A percentile compares a stretch with the other conserved stretches of the same genome.
Conservation (phyloP, 2,797 vertebrate species). For the Anguilla anguilla region DNA sequence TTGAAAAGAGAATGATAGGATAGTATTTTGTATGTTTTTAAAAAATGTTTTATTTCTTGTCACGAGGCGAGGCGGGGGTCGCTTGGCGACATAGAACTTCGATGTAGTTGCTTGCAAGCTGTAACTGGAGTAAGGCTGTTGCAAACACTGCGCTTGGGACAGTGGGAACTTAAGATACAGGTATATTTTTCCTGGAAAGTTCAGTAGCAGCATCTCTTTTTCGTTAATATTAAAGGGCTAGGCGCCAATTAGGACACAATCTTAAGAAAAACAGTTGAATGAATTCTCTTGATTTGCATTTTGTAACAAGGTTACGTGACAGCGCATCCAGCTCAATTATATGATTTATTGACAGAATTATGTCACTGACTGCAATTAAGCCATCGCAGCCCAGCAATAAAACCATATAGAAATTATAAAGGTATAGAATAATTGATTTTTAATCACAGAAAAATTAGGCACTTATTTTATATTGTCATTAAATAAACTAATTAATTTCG, state of each 20-base stretch:
- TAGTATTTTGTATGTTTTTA: too few relatives aligned
- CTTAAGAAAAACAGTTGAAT: neutral
- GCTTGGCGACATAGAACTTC: constrained; percentile 34
- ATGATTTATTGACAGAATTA: constrained; percentile 8
- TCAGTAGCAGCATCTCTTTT: neutral
- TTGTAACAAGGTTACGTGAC: too few relatives aligned
- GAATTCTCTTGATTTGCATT: neutral
- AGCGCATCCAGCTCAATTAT: neutral
- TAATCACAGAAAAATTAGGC: neutral
- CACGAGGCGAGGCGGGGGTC: constrained; percentile 37
- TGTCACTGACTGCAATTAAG: neutral
- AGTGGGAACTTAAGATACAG: neutral
- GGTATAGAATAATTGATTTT: neutral
- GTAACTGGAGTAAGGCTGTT: neutral
- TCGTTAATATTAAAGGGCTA: neutral
- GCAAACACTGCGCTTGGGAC: neutral
- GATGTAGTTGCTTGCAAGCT: constrained; percentile 25
- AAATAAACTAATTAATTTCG: neutral
- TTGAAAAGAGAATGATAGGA: too few relatives aligned
- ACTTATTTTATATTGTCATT: neutral
- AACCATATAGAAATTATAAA: neutral
- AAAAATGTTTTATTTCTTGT: too few relatives aligned
- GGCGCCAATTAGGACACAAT: neutral
- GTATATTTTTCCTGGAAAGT: neutral
- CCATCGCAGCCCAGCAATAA: constrained; percentile 15